Percentiles rank a stretch among this genome's conserved stretches.
These are phyloP conservation scores for Stegastes partitus DNA, from an alignment of 2,113 vertebrate species.

Conservation along the genomic window DNA sequence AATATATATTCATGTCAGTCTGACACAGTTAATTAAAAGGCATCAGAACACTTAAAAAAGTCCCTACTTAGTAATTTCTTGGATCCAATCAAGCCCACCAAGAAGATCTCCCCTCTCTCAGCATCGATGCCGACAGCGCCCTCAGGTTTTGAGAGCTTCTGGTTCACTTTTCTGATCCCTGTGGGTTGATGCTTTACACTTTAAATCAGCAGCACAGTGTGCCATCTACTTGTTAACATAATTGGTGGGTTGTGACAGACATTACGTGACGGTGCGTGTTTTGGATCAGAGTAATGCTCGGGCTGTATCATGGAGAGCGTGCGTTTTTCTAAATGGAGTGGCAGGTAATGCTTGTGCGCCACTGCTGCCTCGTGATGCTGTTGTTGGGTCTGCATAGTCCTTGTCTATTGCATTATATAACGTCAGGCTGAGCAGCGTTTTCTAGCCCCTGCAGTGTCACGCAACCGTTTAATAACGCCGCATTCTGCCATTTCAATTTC, in stretches of 20 bases:
- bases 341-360: neutral
- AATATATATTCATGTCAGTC: neutral
- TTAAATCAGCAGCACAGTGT: neutral
- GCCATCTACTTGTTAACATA: neutral
- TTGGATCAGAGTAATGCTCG: neutral
- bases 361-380: neutral
- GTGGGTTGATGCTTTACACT: neutral
- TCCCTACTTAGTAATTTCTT: neutral
- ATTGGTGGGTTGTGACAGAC: neutral
- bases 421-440: neutral
- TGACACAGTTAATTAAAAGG: neutral
- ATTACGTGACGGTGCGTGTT: neutral
- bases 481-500: no score
- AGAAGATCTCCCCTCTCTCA: slow-evolving; percentile 20
- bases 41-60: neutral
- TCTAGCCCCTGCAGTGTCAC: neutral
- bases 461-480: neutral
- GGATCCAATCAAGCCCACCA: slow-evolving; percentile 1
- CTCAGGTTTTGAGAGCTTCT: slow-evolving; percentile 5
- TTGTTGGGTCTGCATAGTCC: neutral
- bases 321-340: neutral
- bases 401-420: neutral
- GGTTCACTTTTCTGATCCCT: slow-evolving; percentile 4
- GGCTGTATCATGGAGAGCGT: neutral
- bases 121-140: slow-evolving; percentile 1